Conservation (phyloP, 2,797 vertebrate genomes). For the Girardinus metallicus region DNA sequence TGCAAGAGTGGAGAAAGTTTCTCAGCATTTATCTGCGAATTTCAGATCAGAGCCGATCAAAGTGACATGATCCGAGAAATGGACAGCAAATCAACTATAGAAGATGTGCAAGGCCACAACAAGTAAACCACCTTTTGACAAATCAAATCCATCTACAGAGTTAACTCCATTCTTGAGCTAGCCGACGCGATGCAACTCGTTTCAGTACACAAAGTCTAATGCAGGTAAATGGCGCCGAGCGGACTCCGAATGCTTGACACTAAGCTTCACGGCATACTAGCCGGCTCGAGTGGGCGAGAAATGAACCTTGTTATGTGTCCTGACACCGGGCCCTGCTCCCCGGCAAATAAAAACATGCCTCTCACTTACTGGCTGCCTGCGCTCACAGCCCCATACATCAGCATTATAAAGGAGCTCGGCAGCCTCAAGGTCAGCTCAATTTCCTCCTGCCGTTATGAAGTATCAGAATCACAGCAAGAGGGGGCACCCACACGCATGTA, state of each 20-base stretch:
- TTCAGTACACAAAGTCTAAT: slow-evolving; percentile 63
- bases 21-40: not conserved
- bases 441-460: slow-evolving; percentile 83
- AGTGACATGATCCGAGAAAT: slow-evolving; percentile 13
- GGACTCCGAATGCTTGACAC: slow-evolving; percentile 71
- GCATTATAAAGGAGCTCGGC: slow-evolving; percentile 77
- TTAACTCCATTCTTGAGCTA: slow-evolving; percentile 35
- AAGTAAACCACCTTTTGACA: slow-evolving; percentile 49
- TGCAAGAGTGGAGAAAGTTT: not conserved
- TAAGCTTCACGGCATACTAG: slow-evolving; percentile 64
- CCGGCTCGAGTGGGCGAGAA: slow-evolving; percentile 75
- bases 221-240: slow-evolving; percentile 66
- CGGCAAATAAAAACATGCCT: slow-evolving; percentile 86
- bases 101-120: slow-evolving; percentile 4
- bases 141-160: slow-evolving; percentile 24
- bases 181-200: slow-evolving; percentile 46
- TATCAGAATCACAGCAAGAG: slow-evolving; percentile 79
- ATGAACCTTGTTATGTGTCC: slow-evolving; percentile 83
- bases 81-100: slow-evolving; percentile 24
- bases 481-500: slow-evolving; percentile 76
- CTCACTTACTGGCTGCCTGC: slow-evolving; percentile 82
- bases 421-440: slow-evolving; percentile 85
- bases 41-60: not conserved
- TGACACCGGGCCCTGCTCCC: slow-evolving; percentile 80
- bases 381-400: slow-evolving; percentile 82